Evolutionary conservation across 2,113 vertebrate species (phyloP).

Genomic region (Mobula hypostoma): DNA sequence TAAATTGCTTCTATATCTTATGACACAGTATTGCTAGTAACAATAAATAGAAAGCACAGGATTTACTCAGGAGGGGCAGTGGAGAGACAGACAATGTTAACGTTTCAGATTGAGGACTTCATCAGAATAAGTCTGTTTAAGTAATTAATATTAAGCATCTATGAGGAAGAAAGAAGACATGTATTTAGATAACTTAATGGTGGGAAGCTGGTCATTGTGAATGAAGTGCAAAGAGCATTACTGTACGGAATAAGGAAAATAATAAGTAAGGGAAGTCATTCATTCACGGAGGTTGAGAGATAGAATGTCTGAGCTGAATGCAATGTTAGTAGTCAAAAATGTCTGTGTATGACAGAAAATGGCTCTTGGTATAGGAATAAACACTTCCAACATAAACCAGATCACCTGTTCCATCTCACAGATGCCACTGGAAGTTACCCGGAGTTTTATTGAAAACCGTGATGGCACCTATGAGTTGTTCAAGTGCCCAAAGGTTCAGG

Average conservation of each 20-base stretch:
- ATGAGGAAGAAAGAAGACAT: too few species aligned
- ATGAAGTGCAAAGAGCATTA: background rate
- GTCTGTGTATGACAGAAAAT: background rate
- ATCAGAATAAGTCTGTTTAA: too few species aligned
- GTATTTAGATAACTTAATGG: background rate
- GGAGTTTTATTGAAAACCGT: constrained; percentile 78
- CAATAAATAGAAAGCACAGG: too few species aligned
- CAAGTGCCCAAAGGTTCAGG: constrained; percentile 63
- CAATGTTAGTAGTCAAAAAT: too few species aligned
- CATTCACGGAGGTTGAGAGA: background rate
- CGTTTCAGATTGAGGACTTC: too few species aligned
- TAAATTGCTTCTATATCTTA: too few species aligned
- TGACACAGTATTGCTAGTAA: too few species aligned
- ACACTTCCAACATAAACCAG: background rate
- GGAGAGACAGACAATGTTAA: too few species aligned
- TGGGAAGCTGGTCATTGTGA: background rate
- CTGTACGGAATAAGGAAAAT: background rate
- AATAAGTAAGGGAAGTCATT: background rate
- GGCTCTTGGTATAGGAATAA: background rate
- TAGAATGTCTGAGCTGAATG: too few species aligned
- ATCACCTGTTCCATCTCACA: constrained; percentile 42
- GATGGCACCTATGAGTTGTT: constrained; percentile 77
- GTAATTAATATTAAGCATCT: background rate
- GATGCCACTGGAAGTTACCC: constrained; percentile 79
- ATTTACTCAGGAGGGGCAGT: too few species aligned